phyloP scores from a whole-genome alignment of 1,140 invertebrate genomes.

The Armadillidium nasatum region DNA sequence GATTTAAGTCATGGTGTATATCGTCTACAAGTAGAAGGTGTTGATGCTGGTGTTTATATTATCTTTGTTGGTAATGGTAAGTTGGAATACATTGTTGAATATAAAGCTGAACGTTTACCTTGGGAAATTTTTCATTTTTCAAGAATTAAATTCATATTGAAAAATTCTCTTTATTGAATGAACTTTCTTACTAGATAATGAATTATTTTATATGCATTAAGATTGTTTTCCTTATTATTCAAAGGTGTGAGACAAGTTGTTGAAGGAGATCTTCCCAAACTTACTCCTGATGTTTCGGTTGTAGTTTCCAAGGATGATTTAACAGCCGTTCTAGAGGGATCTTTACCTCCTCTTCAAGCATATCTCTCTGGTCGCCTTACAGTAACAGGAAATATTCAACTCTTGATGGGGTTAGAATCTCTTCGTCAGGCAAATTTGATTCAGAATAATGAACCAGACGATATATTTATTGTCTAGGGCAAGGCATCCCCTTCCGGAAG shows the following conservation, averaged over 20 bases:
- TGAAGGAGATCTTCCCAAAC: slow-evolving; percentile 39
- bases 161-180: too few relatives aligned
- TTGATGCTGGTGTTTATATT: slow-evolving; percentile 35
- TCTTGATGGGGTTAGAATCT: slow-evolving; percentile 39
- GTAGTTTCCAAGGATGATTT: slow-evolving; percentile 37
- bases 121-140: too few relatives aligned
- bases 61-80: slow-evolving; percentile 41
- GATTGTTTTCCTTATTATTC: too few relatives aligned
- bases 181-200: too few relatives aligned
- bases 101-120: too few relatives aligned
- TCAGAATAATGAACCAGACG: not conserved
- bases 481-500: not conserved
- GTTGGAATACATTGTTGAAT: too few relatives aligned
- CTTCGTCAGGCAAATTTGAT: not conserved
- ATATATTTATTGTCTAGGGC: not conserved
- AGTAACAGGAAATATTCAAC: slow-evolving; percentile 40
- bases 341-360: slow-evolving; percentile 40
- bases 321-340: slow-evolving; percentile 38
- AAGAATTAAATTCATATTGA: too few relatives aligned
- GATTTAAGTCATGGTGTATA: slow-evolving; percentile 39
- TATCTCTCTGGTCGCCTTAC: slow-evolving; percentile 42
- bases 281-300: slow-evolving; percentile 40
- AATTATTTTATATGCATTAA: too few relatives aligned
- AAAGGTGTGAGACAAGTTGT: slow-evolving; percentile 41
- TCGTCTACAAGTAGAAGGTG: slow-evolving; percentile 37